Base-by-base conservation (phyloP, 2,888 invertebrate genomes). In the Iselma pallidipennis region DNA sequence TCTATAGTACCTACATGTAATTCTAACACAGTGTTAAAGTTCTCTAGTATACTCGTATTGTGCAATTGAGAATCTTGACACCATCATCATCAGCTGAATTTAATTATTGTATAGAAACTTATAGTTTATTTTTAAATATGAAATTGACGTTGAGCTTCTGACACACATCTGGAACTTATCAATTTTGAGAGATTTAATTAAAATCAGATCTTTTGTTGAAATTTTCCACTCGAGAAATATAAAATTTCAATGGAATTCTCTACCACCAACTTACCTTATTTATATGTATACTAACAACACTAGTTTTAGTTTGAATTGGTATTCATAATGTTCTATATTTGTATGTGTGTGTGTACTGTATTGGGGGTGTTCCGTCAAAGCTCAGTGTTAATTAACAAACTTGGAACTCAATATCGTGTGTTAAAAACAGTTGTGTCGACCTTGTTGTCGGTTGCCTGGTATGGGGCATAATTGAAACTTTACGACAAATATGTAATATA, bases 311-410 rank as follows among this genome's bases (percentile, higher is more conserved):
- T 45, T 45, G 19, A 12, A 45, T 12, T 45, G 21, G 21, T 45
- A 45, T 45, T 45, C 45, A 21, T 45, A 45, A n/a, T 45, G 23
- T 19, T 21, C 31, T 31, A 31, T 31, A n/a, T 12, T 21, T 45
- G 9, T 45, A 5, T 21, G 12, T 19, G 21, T 19, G 10, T 45
- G 10, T 12, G 12, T 21, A 21, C 14, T 49, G 50, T 42, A 55
- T 55, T 37, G 60, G 21, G 45, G 51, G 52, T 48, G 58, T 53
- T 50, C 49, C 58, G 55, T 61, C 61, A 61, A 61, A 61, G 62
- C 62, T 62, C 37, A 58, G 31, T 62, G 62, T 62, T 62, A 62
- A 62, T 62, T 62, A 62, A 62, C 62, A 62, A 62, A 62, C 55
- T 62, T 62, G 62, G 52, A 62, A 58, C 58, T 58, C 62, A 62